phyloP scores from a whole-genome alignment of 2,888 invertebrate genomes.

The Pristionchus arcanus region DNA sequence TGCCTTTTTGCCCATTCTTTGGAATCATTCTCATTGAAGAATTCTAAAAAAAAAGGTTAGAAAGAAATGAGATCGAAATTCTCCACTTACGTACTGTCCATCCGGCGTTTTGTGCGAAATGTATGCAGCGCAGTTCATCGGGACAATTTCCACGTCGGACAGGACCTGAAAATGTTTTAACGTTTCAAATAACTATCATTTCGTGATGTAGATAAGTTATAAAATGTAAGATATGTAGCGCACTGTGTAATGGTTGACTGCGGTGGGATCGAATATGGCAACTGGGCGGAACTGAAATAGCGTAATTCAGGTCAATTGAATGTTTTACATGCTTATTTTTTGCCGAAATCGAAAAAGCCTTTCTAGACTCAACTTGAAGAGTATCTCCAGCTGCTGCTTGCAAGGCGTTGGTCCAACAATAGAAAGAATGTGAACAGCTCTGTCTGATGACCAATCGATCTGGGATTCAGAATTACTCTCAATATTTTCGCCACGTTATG shows the following conservation, averaged over 20 bases:
- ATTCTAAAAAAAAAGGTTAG: too few species aligned
- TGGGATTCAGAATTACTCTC: too few species aligned
- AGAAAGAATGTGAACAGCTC: not conserved
- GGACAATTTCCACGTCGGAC: not conserved
- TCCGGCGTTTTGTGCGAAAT: not conserved
- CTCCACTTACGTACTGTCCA: not conserved
- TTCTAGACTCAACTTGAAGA: not conserved
- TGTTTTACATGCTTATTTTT: not conserved
- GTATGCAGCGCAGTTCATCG: not conserved
- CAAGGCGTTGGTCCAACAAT: not conserved
- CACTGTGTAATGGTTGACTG: not conserved
- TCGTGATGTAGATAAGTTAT: not conserved
- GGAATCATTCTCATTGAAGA: too few species aligned
- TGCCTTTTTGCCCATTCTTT: too few species aligned
- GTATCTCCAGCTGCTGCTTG: not conserved
- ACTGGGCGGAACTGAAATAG: not conserved
- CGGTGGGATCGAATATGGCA: not conserved
- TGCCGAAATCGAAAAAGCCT: not conserved
- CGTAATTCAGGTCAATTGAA: not conserved
- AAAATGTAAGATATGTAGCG: not conserved
- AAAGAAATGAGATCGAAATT: not conserved
- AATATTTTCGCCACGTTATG: too few species aligned
- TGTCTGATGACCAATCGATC: too few species aligned
- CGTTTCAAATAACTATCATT: too few species aligned
- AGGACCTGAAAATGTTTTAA: not conserved